Evolutionary conservation across 2,113 vertebrate genomes (phyloP), one percentile per base, ranked within the genome.

Genomic region (Romanogobio albipinnatus): DNA sequence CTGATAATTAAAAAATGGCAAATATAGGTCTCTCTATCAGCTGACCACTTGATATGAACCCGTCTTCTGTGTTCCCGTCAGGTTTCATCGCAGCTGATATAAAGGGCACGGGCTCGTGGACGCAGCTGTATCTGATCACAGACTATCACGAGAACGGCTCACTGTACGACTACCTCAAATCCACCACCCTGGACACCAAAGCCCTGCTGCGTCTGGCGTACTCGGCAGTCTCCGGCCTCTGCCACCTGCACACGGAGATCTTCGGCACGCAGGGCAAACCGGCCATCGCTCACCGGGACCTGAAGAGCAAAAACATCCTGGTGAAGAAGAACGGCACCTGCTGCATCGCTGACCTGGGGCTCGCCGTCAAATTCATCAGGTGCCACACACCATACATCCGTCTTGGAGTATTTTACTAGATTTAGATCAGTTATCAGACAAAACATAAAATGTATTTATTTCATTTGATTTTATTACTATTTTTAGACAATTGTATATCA

Each of bases 301-400:
- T 99, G 43, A 99, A 99, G 95, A 99, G 98, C 84, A 99, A 99
- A 92, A 99, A 99, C 87, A 96, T 99, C 90, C 87, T 99, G 91
- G 98, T 99, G 82, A 99, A 99, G 91, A 98, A 97, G 91, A 99
- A 98, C 0, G 97, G 97, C 33, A 96, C 95, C 1, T 99, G 98
- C 88, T 99, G 98, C 83, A 97, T 99, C 77, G 98, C 98, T 4
- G 98, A 99, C 88, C 93, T 99, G 39, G 98, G 98, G 43, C 92
- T 99, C 84, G 98, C 98, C 45, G 97, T 99, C 81, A 99, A 99
- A 81, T 98, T 99, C 88, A 99, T 98, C 93, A 99, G 98, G 98
- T 99, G 70, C 43, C 49, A 8, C 29, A 5, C 29, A 17, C 26
- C 36, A 56, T 22, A 56, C 53, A 1, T 56, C 6, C 19, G 4